A percentile compares a stretch with the other conserved stretches of the same genome.
phyloP scores from a whole-genome alignment of 1,140 invertebrate genomes.

The Drosophila nasuta region DNA sequence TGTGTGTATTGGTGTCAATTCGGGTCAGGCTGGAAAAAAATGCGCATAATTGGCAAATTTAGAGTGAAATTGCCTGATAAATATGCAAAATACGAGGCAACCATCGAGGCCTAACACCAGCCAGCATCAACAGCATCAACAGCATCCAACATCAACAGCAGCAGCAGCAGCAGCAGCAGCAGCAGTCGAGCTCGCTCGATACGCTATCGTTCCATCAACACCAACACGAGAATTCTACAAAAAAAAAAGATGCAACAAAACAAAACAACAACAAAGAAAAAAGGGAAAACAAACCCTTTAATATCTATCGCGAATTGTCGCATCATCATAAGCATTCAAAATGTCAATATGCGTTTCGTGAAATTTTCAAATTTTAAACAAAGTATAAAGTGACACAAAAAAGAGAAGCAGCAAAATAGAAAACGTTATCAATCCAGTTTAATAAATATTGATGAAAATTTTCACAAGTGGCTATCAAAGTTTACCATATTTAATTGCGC shows the following conservation, averaged over 20 bases:
- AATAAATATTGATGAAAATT: background rate
- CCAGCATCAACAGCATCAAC: background rate
- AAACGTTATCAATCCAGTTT: constrained; percentile 1
- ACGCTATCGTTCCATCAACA: background rate
- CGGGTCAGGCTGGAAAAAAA: constrained; percentile 70
- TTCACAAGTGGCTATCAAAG: too few relatives aligned
- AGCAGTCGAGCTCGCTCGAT: background rate
- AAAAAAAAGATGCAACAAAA: too few relatives aligned
- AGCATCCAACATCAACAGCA: too few relatives aligned
- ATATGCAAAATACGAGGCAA: constrained; percentile 62
- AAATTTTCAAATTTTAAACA: too few relatives aligned
- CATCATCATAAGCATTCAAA: constrained; percentile 10
- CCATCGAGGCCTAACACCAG: constrained; percentile 20
- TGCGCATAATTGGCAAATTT: constrained; percentile 78
- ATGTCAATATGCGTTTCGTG: constrained; percentile 21
- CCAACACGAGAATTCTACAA: background rate
- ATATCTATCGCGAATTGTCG: constrained; percentile 10
- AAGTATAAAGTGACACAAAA: too few relatives aligned
- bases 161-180: constrained; percentile 1
- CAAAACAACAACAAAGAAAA: too few relatives aligned
- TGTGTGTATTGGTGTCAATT: constrained; percentile 57
- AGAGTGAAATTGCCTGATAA: constrained; percentile 75
- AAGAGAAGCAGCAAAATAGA: too few relatives aligned
- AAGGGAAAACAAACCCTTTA: too few relatives aligned
- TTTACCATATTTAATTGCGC: too few relatives aligned